phyloP scores from a whole-genome alignment of 2,797 vertebrate genomes.

The Falco naumanni region DNA sequence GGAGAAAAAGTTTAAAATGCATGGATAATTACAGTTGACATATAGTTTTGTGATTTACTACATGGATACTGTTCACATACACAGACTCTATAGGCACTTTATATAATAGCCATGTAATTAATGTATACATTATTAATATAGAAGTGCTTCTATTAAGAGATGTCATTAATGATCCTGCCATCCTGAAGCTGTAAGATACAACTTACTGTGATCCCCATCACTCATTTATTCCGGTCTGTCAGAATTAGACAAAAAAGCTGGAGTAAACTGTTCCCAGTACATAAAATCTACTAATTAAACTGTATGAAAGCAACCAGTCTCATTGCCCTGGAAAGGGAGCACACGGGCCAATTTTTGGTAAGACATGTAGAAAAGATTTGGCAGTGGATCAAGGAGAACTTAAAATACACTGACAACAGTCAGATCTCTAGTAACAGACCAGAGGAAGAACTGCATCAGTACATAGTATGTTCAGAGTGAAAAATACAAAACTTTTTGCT shows the following conservation, averaged over 20 bases:
- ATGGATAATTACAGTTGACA: slow-evolving; percentile 54
- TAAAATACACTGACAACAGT: not conserved
- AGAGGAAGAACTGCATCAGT: not conserved
- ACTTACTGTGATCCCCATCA: not conserved
- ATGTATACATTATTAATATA: slow-evolving; percentile 65
- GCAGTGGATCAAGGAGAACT: not conserved
- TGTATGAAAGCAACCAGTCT: not conserved
- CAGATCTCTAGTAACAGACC: not conserved
- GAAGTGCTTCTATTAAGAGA: slow-evolving; percentile 60
- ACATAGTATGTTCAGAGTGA: not conserved
- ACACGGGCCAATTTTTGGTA: not conserved
- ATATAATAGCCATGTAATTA: slow-evolving; percentile 70
- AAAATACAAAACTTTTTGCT: not conserved
- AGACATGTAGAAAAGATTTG: not conserved
- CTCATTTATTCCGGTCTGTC: not conserved
- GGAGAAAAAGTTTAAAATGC: slow-evolving; percentile 32
- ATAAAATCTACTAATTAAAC: not conserved
- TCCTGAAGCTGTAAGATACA: slow-evolving; percentile 23
- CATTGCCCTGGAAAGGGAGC: not conserved
- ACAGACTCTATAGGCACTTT: slow-evolving; percentile 64
- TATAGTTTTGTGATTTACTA: slow-evolving; percentile 60
- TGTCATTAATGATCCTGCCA: slow-evolving; percentile 53
- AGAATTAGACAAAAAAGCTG: not conserved
- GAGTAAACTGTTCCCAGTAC: not conserved
- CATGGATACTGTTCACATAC: slow-evolving; percentile 37